Evolutionary conservation across 2,113 vertebrate genomes (phyloP).

Genomic region (Rhagologus leucostigma): DNA sequence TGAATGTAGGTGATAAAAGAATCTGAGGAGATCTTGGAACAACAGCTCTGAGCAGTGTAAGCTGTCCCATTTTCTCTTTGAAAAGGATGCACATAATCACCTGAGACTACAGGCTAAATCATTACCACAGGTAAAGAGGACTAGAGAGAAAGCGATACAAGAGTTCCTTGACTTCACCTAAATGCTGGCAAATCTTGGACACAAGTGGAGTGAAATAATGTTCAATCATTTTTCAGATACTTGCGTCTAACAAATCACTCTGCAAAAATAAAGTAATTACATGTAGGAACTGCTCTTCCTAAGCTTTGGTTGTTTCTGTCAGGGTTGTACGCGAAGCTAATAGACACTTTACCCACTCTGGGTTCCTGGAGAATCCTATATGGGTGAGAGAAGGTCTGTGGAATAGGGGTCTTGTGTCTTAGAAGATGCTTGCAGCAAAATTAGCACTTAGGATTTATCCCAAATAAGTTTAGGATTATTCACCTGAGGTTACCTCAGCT

Average conservation of each 20-base stretch:
- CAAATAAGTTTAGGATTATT: not conserved
- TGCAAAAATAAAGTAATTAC: not conserved
- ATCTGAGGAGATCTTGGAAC: not conserved
- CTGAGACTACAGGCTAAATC: not conserved
- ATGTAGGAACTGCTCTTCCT: not conserved
- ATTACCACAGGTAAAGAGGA: not conserved
- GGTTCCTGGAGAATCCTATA: not conserved
- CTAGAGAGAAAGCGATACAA: not conserved
- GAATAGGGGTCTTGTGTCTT: not conserved
- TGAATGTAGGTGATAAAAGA: not conserved
- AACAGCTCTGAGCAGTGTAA: not conserved
- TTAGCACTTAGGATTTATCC: not conserved
- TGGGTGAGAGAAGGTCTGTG: not conserved
- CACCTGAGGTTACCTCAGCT: not conserved
- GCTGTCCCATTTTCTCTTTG: not conserved
- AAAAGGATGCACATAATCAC: not conserved
- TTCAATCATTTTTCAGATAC: not conserved
- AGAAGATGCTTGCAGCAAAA: not conserved
- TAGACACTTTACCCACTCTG: not conserved
- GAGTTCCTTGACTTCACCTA: not conserved
- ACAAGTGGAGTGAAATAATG: not conserved
- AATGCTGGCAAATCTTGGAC: not conserved
- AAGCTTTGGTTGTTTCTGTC: not conserved
- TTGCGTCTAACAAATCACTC: not conserved
- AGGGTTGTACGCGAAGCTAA: not conserved